A percentile compares a stretch with the other conserved stretches of the same genome.
These are phyloP conservation scores for Origma solitaria DNA, from an alignment of 2,113 vertebrate species.

Conservation along the genomic window DNA sequence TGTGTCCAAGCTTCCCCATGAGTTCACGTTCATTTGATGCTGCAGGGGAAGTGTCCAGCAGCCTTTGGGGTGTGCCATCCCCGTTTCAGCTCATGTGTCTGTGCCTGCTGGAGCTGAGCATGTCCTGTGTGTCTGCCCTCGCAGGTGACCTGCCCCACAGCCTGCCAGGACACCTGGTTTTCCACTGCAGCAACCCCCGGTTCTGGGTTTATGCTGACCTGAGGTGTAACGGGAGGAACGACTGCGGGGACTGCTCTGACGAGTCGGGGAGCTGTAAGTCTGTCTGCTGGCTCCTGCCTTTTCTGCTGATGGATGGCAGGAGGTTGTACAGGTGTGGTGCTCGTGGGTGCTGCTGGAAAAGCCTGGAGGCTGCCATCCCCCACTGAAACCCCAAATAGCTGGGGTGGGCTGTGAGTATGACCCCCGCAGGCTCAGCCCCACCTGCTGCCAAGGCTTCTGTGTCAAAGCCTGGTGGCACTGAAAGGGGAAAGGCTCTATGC, in stretches of 20 bases:
- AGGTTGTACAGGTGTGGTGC: neutral
- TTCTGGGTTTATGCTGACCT: conserved; percentile 75
- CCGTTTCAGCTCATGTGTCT: rapidly evolving
- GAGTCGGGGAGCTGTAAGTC: conserved; percentile 69
- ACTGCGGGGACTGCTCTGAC: conserved; percentile 81
- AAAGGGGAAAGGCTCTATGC: rapidly evolving
- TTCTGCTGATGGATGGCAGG: neutral
- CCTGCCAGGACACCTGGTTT: conserved; percentile 70
- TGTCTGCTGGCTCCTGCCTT: neutral
- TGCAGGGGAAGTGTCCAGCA: neutral
- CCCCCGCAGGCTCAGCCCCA: rapidly evolving
- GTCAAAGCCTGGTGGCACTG: neutral
- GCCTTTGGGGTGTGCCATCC: neutral
- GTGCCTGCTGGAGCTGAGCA: neutral
- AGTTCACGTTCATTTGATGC: neutral
- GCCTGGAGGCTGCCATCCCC: neutral
- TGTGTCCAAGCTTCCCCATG: neutral
- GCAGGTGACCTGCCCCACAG: conserved; percentile 71
- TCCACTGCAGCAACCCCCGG: conserved; percentile 58
- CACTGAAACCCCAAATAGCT: neutral
- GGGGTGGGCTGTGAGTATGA: rapidly evolving
- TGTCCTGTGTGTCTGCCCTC: neutral
- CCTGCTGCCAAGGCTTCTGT: neutral
- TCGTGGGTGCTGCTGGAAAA: neutral
- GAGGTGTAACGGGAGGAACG: conserved; percentile 70